A percentile compares a stretch with the other conserved stretches of the same genome.
These are phyloP conservation scores for Ommatoiulus sabulosus DNA, from an alignment of 2,888 invertebrate species.

Conservation along the genomic window DNA sequence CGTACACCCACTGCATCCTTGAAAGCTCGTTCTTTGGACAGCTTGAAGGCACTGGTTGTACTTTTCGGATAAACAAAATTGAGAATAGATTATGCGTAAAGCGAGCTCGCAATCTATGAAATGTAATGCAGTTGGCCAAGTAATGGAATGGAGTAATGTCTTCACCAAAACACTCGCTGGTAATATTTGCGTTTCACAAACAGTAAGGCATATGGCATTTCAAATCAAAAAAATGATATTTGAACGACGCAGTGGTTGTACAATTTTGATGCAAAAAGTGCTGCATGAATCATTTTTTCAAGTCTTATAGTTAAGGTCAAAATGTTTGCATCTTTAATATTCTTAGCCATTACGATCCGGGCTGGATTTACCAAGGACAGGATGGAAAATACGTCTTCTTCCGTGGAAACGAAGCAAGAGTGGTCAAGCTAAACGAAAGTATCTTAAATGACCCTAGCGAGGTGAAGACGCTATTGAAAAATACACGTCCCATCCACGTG, in stretches of 20 bases:
- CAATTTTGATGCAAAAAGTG: background rate
- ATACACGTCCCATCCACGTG: background rate
- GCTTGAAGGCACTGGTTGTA: background rate
- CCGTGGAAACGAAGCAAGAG: slow-evolving; percentile 49
- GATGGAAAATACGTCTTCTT: slow-evolving; percentile 45
- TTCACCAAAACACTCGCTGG: background rate
- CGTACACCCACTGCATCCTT: too few species aligned
- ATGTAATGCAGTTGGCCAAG: background rate
- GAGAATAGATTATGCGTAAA: background rate
- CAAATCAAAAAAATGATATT: background rate
- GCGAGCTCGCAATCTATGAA: background rate
- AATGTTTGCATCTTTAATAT: slow-evolving; percentile 33
- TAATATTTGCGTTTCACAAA: background rate
- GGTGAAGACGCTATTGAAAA: background rate
- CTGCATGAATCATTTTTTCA: background rate
- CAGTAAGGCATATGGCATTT: background rate
- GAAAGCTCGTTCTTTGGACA: background rate
- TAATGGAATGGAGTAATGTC: background rate
- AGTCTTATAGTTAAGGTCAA: background rate
- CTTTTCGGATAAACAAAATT: background rate
- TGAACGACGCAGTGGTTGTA: background rate
- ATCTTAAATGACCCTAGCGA: slow-evolving; percentile 1
- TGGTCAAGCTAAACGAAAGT: slow-evolving; percentile 41
- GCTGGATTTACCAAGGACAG: slow-evolving; percentile 2
- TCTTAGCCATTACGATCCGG: slow-evolving; percentile 39